Base-by-base conservation (phyloP, 2,888 invertebrate species). In the Volucella inflata region DNA sequence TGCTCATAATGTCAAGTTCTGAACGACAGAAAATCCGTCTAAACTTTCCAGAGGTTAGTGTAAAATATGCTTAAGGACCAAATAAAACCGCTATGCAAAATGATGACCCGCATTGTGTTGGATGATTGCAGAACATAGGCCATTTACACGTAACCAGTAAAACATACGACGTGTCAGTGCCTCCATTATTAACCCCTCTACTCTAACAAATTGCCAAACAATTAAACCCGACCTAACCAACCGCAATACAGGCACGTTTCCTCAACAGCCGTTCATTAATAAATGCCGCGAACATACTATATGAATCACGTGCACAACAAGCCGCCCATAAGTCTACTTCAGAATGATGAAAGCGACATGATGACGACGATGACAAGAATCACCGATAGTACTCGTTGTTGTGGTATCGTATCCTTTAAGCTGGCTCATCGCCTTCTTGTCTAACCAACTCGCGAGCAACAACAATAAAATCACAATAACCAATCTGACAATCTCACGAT, bases 291-390 rank as follows among this genome's bases (percentile, higher is more conserved):
- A n/a, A n/a, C n/a, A n/a, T n/a, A n/a, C n/a, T n/a, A n/a, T 71
- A 70, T 80, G 71, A 79, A 79, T 84, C 80, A 80, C 79, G 65
- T 75, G 75, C 70, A 68, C 36, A 17, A 30, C 30, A 70, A 48
- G 80, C 67, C 65, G 79, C 59, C 75, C 71, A 84, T 79, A 84
- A 84, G 80, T 84, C 84, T 80, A 71, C 84, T 71, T 76, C 84
- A 79, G 84, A 75, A 84, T 79, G 79, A 84, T 84, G 75, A 76
- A 79, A 80, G 79, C 75, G 80, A 71, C 75, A 80, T 65, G 75
- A 53, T 75, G 79, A 79, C 10, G 79, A 79, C 71, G 75, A 79
- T 71, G 79, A 84, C 84, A 84, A 79, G 79, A 60, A 60, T 65
- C 79, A 70, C 46, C 38, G 59, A 68, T 67, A 57, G 70, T 30